Evolutionary conservation across 2,113 vertebrate genomes (phyloP).

Genomic region (Recurvirostra avosetta): DNA sequence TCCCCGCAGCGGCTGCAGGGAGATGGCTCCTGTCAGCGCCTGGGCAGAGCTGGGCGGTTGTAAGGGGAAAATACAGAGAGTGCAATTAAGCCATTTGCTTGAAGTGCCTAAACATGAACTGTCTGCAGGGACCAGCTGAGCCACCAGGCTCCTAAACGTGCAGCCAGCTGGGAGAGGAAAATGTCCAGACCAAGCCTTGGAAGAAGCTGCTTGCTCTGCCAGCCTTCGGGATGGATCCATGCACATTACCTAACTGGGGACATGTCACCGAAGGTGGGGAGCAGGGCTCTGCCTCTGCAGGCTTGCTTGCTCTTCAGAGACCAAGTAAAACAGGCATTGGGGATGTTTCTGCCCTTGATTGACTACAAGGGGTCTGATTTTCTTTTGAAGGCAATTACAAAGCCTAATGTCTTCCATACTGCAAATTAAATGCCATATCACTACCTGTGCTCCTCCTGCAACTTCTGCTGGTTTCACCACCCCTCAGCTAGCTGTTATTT

Average conservation of each 20-base stretch:
- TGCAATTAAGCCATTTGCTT: not conserved
- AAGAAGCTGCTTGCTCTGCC: too few relatives aligned
- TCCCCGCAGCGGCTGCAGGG: not conserved
- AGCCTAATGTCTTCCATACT: not conserved
- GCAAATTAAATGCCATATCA: not conserved
- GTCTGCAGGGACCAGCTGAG: not conserved
- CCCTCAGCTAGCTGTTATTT: not conserved
- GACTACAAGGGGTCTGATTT: not conserved
- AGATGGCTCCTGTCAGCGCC: not conserved
- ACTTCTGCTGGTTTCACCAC: not conserved
- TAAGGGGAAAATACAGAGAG: not conserved
- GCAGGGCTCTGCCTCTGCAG: not conserved
- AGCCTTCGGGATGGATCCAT: not conserved
- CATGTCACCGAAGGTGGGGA: not conserved
- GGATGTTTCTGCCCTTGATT: not conserved
- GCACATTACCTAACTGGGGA: not conserved
- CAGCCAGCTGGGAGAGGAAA: not conserved
- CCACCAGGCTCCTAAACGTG: accelerated
- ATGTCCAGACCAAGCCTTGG: not conserved
- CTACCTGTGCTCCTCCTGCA: not conserved
- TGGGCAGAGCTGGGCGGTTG: not conserved
- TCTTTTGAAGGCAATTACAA: not conserved
- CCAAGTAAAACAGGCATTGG: not conserved
- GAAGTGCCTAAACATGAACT: accelerated
- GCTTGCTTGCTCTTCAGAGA: not conserved